Percentiles rank a stretch among this genome's conserved stretches.
phyloP scores from a whole-genome alignment of 2,797 vertebrate genomes.

The Amazonetta brasiliensis region DNA sequence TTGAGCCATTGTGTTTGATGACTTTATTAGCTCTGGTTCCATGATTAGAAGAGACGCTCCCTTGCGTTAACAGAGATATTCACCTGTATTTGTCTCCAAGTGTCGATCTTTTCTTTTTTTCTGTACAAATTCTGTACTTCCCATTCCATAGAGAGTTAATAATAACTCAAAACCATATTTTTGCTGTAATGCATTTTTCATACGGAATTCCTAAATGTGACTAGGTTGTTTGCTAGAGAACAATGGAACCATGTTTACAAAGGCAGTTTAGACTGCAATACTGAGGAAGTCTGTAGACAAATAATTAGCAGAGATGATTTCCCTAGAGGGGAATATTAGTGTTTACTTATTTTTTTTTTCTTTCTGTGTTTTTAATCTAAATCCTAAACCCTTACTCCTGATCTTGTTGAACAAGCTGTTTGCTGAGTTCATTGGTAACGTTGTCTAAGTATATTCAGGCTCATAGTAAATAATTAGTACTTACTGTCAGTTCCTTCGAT shows the following conservation, averaged over 20 bases:
- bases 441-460: neutral
- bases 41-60: neutral
- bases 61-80: neutral
- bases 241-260: neutral
- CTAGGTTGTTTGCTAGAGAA: neutral
- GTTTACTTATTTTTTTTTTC: constrained; percentile 27
- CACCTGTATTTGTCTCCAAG: neutral
- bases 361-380: constrained; percentile 39
- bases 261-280: constrained; percentile 1
- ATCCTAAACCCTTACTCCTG: constrained; percentile 44
- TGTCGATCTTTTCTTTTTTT: neutral
- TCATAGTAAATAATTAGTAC: constrained; percentile 36
- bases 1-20: neutral
- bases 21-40: neutral
- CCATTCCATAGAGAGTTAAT: neutral
- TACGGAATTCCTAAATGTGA: neutral
- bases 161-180: neutral
- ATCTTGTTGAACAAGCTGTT: constrained; percentile 46
- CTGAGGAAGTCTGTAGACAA: constrained; percentile 26
- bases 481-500: neutral
- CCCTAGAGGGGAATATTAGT: constrained; percentile 24
- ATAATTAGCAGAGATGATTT: constrained; percentile 62
- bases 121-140: neutral
- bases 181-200: neutral
- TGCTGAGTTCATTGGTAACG: neutral